Evolutionary conservation across 2,113 vertebrate genomes (phyloP).

Genomic region (Bungarus multicinctus): DNA sequence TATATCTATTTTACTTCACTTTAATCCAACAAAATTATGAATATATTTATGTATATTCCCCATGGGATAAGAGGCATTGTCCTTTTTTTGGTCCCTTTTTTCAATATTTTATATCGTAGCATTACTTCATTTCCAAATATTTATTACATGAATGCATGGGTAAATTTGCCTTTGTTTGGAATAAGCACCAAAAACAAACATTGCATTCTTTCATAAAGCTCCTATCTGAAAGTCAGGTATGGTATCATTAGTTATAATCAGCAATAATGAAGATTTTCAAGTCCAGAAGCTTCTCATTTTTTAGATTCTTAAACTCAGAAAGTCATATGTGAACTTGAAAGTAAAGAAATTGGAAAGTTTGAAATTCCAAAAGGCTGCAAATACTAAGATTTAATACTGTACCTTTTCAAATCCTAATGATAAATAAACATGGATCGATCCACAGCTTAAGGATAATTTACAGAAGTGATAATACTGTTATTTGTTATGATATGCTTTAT

Average conservation of each 20-base stretch:
- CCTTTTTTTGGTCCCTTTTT: not conserved
- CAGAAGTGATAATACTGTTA: not conserved
- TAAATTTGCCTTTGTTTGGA: not conserved
- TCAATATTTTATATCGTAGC: not conserved
- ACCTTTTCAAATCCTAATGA: not conserved
- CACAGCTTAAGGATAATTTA: not conserved
- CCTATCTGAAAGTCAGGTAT: not conserved
- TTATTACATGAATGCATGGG: not conserved
- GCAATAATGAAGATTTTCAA: not conserved
- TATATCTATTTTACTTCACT: not conserved
- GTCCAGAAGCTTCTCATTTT: not conserved
- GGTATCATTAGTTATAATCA: not conserved
- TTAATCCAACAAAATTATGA: not conserved
- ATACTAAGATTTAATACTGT: no score
- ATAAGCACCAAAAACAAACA: not conserved
- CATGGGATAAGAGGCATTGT: not conserved
- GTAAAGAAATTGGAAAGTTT: not conserved
- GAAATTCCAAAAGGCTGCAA: not conserved
- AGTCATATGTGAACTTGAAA: not conserved
- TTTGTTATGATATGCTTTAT: not conserved
- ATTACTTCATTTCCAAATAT: not conserved
- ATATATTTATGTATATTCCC: constrained; percentile 1
- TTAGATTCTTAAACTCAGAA: not conserved
- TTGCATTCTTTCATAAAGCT: not conserved
- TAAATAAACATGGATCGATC: not conserved